phyloP scores from a whole-genome alignment of 2,113 vertebrate species.

The Nothoprocta perdicaria region DNA sequence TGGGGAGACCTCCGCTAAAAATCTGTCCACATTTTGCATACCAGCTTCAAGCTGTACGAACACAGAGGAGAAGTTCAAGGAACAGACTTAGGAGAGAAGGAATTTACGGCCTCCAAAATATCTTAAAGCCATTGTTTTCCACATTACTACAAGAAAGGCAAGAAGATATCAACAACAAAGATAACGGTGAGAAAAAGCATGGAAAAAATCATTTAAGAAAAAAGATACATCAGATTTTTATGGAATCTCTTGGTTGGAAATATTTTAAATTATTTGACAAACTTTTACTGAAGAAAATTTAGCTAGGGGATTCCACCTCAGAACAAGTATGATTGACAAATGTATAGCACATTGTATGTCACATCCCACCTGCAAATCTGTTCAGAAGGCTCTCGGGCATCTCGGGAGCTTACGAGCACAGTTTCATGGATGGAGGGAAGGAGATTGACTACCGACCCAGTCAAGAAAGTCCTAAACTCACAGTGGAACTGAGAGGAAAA shows the following conservation, averaged over 20 bases:
- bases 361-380: rapidly evolving
- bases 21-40: not conserved
- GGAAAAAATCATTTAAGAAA: not conserved
- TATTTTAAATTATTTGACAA: not conserved
- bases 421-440: not conserved
- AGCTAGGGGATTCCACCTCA: not conserved
- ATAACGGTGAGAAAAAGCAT: not conserved
- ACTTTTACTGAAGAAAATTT: not conserved
- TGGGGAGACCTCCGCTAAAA: not conserved
- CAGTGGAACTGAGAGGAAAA: not conserved
- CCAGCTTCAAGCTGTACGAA: not conserved
- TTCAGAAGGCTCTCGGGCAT: not conserved
- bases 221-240: not conserved
- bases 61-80: not conserved
- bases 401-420: not conserved
- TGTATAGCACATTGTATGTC: too few species aligned
- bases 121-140: not conserved
- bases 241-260: not conserved
- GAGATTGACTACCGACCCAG: not conserved
- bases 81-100: rapidly evolving
- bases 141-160: not conserved
- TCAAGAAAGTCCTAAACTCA: not conserved
- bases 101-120: rapidly evolving
- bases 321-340: not conserved
- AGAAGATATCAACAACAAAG: not conserved